Evolutionary conservation across 2,888 invertebrate species (phyloP), one percentile per base, ranked within the genome.

Genomic region (Drosophila helvetica): DNA sequence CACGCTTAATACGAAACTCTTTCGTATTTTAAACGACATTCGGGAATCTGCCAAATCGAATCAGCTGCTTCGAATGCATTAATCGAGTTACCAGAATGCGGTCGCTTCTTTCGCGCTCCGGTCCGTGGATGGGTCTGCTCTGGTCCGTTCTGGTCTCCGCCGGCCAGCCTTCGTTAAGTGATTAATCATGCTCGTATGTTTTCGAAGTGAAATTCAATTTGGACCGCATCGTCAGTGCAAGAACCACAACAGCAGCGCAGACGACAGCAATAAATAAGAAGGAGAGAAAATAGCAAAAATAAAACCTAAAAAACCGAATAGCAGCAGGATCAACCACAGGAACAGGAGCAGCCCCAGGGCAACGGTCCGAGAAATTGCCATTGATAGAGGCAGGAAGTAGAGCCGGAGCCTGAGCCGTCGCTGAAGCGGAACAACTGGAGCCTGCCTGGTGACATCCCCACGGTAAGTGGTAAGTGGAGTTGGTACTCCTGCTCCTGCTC

Each of bases 101-200:
- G 27, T 27, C 47, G 42, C 47, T 22, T 42, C 17, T 15, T 42
- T 55, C 38, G 38, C 38, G 54, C 54, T 38, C 33, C 48, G 57
- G 56, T 27, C 43, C 43, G 30, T 38, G 38, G 15, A 7, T 38
- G 38, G 38, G 38, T n/a, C 38, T 66, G 48, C 54, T 45, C 48
- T 43, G 57, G 56, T 27, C 50, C 43, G 22, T 61, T 62, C 48
- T 46, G 45, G 45, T 18, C 46, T 38, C 38, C 50, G 50, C 38
- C 67, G 33, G 45, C 50, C 67, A 45, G 55, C 15, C 45, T 47
- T 9, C 67, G 75, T 70, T 75, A 75, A 78, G 86, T 87, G 86
- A 85, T 87, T 85, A 85, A 80, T 86, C 74, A 83, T 83, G 85
- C 74, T 86, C 85, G 80, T 84, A 86, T 81, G 77, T 87, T 81